Evolutionary conservation across 1,140 invertebrate species (phyloP), one percentile per base, ranked within the genome.

Genomic region (Aphelenchoides avenae): DNA sequence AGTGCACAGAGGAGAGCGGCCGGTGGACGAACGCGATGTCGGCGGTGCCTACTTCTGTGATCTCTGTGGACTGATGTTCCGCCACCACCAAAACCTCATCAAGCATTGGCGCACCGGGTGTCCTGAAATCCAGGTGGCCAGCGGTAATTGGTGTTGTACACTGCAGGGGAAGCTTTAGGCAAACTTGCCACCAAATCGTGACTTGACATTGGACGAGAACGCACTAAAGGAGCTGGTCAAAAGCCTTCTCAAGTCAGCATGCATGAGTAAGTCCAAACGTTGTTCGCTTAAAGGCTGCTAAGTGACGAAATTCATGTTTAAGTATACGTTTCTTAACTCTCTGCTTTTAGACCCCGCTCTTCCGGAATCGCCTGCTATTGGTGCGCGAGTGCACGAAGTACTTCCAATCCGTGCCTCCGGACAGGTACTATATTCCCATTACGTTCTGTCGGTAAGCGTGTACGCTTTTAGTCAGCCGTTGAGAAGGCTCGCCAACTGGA

Each of bases 41-140:
- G 65, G 58, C 18, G 70, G 70, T 3, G 67, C 54, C 13, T 74
- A 36, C 40, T 74, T 71, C 41, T 71, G 69, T 44, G 68, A 71
- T 36, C 24, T 71, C 18, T 71, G 68, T 49, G 68, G 68, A 22
- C 29, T 73, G 15, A 37, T 59, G 9, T 71, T 73, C 64, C 59
- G 71, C 11, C 62, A 67, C 3, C 61, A 71, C 33, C 24, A 20
- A 53, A 71, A 71, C 39, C 53, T 71, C 27, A 51, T 73, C 31
- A 73, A 71, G 43, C 69, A 71, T 51, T 71, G 69, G 69, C 40
- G 71, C 6, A 59, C 66, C 0, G 60, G 46, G 33, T 71, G 69
- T 47, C 50, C 52, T n/a, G 58, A 70, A 44, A 74, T 71, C 27
- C 71, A 71, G 30, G 62, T 66, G 11, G 7, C 29, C 11, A n/a